phyloP scores from a whole-genome alignment of 2,888 invertebrate genomes.

The Campoletis raptor region DNA sequence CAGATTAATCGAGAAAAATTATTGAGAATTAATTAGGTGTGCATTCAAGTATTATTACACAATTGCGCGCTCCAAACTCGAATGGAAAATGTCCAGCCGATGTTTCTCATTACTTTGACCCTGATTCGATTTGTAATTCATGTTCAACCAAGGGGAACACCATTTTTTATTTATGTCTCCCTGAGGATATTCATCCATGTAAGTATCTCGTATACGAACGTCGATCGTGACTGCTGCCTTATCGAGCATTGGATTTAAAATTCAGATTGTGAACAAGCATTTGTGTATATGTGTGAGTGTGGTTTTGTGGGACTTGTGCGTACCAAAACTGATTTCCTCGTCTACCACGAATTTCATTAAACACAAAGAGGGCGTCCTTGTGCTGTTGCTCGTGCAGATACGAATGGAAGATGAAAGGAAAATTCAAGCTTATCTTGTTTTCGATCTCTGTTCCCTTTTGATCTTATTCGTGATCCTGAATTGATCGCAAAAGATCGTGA shows the following conservation, averaged over 20 bases:
- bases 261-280: constrained; percentile 53
- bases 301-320: constrained; percentile 14
- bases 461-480: neutral
- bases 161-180: constrained; percentile 5
- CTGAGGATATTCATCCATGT: constrained; percentile 43
- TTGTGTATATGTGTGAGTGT: constrained; percentile 9
- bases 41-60: neutral
- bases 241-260: constrained; percentile 62
- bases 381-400: constrained; percentile 20
- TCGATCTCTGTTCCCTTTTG: constrained; percentile 16
- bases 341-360: constrained; percentile 57
- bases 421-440: constrained; percentile 35
- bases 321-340: constrained; percentile 43
- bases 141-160: constrained; percentile 18
- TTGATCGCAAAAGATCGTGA: neutral
- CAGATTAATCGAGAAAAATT: neutral
- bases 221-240: constrained; percentile 56
- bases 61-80: constrained; percentile 17
- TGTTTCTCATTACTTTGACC: constrained; percentile 25
- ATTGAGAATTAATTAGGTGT: neutral
- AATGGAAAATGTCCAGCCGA: constrained; percentile 2
- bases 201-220: constrained; percentile 25
- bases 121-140: constrained; percentile 39
- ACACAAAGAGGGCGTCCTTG: constrained; percentile 60
- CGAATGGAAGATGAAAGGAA: constrained; percentile 45